Percentiles rank a stretch among this genome's conserved stretches.
phyloP scores from a whole-genome alignment of 2,888 invertebrate species.

The Mycogona germanica region DNA sequence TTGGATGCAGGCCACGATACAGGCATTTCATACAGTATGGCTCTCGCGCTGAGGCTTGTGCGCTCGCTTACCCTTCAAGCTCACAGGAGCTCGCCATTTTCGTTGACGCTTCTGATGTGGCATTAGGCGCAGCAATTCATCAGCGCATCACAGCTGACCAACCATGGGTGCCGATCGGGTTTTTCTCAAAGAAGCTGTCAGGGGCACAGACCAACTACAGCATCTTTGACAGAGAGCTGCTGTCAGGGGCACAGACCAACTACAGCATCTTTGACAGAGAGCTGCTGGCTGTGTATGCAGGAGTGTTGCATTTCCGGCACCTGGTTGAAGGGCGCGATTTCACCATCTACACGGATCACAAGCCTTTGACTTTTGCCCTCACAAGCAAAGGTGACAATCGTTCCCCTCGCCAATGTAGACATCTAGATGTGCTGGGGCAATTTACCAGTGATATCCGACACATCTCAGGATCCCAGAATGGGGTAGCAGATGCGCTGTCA shows the following conservation, averaged over 20 bases:
- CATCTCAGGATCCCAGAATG: background rate
- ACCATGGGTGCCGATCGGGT: constrained; percentile 25
- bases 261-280: constrained; percentile 26
- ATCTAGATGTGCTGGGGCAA: constrained; percentile 19
- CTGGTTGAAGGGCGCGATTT: constrained; percentile 30
- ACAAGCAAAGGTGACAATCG: constrained; percentile 26
- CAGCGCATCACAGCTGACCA: constrained; percentile 21
- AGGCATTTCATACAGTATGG: background rate
- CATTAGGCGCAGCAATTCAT: constrained; percentile 26
- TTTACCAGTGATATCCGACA: constrained; percentile 21
- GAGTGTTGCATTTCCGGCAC: constrained; percentile 20
- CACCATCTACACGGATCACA: constrained; percentile 26
- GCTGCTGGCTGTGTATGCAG: constrained; percentile 19
- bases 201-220: constrained; percentile 26
- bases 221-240: constrained; percentile 23
- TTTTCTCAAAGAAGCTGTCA: constrained; percentile 26
- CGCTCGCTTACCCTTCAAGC: background rate
- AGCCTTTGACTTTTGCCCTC: constrained; percentile 29
- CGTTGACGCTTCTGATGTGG: constrained; percentile 33
- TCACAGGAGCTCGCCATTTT: background rate
- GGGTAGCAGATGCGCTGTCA: constrained; percentile 1
- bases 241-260: constrained; percentile 23
- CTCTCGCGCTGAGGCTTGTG: background rate
- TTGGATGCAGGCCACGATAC: background rate
- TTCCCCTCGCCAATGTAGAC: constrained; percentile 23